A percentile compares a stretch with the other conserved stretches of the same genome.
Evolutionary conservation across 2,113 vertebrate genomes (phyloP).

Genomic region (Cynopterus brachyotis): DNA sequence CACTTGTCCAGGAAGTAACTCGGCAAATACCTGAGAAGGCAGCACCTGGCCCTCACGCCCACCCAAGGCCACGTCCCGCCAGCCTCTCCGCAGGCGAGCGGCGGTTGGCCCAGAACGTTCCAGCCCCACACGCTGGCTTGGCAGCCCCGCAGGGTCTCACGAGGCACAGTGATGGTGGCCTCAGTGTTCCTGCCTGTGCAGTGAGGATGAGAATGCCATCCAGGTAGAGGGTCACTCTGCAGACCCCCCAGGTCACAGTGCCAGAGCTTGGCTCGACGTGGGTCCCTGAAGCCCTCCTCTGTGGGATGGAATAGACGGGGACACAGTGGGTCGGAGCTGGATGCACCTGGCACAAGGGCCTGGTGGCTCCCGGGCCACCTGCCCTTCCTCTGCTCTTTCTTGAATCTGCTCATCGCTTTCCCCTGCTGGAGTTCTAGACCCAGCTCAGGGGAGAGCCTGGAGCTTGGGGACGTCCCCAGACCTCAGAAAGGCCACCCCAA

Average conservation of each 20-base stretch:
- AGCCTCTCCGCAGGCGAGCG: not conserved
- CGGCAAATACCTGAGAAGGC: not conserved
- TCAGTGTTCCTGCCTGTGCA: not conserved
- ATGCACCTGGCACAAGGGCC: too few species aligned
- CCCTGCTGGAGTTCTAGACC: not conserved
- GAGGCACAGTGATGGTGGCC: not conserved
- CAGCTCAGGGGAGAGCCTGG: not conserved
- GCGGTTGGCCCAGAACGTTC: not conserved
- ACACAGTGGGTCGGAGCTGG: not conserved
- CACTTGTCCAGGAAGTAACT: slow-evolving; percentile 68
- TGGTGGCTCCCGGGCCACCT: not conserved
- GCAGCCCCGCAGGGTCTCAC: fast-evolving
- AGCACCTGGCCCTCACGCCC: not conserved
- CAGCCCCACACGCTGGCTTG: not conserved
- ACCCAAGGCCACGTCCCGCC: not conserved
- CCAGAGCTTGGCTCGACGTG: not conserved
- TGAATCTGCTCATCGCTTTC: not conserved
- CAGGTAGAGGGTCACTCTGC: not conserved
- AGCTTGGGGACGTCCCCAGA: not conserved
- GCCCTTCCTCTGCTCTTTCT: not conserved
- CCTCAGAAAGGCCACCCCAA: not conserved
- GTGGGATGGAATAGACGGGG: fast-evolving
- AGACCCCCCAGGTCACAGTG: not conserved
- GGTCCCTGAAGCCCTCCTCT: not conserved
- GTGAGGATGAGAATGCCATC: not conserved